phyloP scores from a whole-genome alignment of 1,140 invertebrate species.

The Trichomalopsis sarcophagae region DNA sequence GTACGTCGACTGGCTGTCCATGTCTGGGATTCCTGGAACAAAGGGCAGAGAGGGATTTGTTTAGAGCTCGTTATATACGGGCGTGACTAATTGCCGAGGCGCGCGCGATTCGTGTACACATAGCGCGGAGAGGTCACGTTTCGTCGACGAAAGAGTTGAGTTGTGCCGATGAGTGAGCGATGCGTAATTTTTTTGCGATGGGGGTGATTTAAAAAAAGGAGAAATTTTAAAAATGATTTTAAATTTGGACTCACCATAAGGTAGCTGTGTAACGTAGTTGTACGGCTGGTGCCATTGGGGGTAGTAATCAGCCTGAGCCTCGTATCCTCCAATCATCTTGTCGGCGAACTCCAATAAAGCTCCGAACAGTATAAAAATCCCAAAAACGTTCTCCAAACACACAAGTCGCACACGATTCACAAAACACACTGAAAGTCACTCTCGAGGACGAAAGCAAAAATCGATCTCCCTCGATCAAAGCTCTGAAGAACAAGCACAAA shows the following conservation, averaged over 20 bases:
- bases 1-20: conserved; percentile 69
- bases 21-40: conserved; percentile 53
- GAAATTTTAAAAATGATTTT: too few species aligned
- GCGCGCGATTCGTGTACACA: not conserved
- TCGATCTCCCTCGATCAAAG: not conserved
- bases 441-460: too few species aligned
- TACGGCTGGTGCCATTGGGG: conserved; percentile 73
- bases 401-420: too few species aligned
- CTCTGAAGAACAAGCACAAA: too few species aligned
- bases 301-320: conserved; percentile 71
- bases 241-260: conserved; percentile 66
- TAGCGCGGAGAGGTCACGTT: not conserved
- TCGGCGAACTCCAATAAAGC: not conserved
- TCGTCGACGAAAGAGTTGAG: not conserved
- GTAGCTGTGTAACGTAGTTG: conserved; percentile 71
- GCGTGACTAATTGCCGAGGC: not conserved
- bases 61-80: too few species aligned
- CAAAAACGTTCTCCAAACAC: too few species aligned
- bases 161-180: too few species aligned
- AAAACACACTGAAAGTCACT: too few species aligned
- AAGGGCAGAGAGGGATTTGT: not conserved
- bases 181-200: too few species aligned
- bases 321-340: conserved; percentile 71
- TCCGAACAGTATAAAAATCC: too few species aligned
- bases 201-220: too few species aligned